These are phyloP conservation scores for Conus betulinus DNA, from an alignment of 1,140 invertebrate genomes.

Conservation along the genomic window DNA sequence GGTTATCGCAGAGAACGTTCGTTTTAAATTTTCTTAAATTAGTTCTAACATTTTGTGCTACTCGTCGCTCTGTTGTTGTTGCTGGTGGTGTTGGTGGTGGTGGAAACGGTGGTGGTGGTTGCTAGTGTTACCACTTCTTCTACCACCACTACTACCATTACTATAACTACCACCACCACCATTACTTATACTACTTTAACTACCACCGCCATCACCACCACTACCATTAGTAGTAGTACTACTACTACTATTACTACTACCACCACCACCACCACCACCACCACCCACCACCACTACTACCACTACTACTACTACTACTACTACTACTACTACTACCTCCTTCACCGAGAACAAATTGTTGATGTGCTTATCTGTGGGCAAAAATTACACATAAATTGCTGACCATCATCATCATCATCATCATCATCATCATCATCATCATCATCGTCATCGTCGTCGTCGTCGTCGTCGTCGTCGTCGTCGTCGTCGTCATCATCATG, in stretches of 20 bases:
- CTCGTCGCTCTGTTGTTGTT: no score
- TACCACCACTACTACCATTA: not conserved
- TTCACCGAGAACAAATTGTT: not conserved
- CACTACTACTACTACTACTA: not conserved
- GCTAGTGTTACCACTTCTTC: no score
- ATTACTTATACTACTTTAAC: no score
- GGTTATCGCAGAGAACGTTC: no score
- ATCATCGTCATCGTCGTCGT: not conserved
- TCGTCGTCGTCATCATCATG: no score
- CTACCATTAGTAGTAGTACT: constrained; percentile 2
- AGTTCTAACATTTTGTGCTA: no score
- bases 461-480: no score
- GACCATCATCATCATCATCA: constrained; percentile 1
- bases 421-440: not conserved
- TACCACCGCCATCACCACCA: not conserved
- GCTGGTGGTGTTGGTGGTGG: no score
- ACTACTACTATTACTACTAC: constrained; percentile 7
- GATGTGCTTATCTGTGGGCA: not conserved
- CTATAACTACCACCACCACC: not conserved
- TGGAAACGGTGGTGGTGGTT: no score
- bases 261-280: not conserved
- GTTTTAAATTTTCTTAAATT: no score
- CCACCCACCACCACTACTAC: not conserved
- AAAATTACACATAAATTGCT: not conserved
- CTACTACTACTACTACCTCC: not conserved